A percentile compares a stretch with the other conserved stretches of the same genome.
These are phyloP conservation scores for Stigmatopora nigra DNA, from an alignment of 2,113 vertebrate genomes.

Conservation along the genomic window DNA sequence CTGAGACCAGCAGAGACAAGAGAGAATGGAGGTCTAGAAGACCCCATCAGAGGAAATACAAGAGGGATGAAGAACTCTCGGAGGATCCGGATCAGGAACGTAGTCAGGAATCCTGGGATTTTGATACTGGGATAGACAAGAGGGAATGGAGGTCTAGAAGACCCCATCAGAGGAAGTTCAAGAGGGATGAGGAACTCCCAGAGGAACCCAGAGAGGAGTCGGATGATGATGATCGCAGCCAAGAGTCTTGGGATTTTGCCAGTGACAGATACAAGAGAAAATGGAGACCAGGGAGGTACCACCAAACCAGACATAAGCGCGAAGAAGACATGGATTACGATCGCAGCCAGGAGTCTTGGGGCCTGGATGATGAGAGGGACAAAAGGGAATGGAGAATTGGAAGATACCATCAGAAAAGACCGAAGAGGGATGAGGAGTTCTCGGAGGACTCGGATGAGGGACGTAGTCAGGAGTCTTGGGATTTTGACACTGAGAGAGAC, in stretches of 20 bases:
- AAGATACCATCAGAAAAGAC: conserved; percentile 41
- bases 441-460: conserved; percentile 37
- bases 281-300: conserved; percentile 32
- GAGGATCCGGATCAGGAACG: conserved; percentile 35
- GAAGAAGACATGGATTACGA: conserved; percentile 47
- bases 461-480: conserved; percentile 55
- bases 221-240: conserved; percentile 33
- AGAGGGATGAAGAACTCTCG: conserved; percentile 35
- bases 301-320: conserved; percentile 15
- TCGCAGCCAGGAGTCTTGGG: conserved; percentile 58
- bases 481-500: conserved; percentile 23
- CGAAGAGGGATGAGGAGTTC: conserved; percentile 41
- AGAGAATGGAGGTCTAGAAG: conserved; percentile 36
- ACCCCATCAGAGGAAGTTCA: conserved; percentile 33
- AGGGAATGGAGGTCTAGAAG: conserved; percentile 36
- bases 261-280: conserved; percentile 21
- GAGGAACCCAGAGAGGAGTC: conserved; percentile 35
- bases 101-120: conserved; percentile 45
- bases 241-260: conserved; percentile 41
- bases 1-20: conserved; percentile 18
- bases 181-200: conserved; percentile 39
- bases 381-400: conserved; percentile 37
- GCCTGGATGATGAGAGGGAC: conserved; percentile 25
- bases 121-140: conserved; percentile 19
- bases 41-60: conserved; percentile 43